Conservation (phyloP, 1,140 invertebrate genomes). For the Solenopsis invicta region DNA sequence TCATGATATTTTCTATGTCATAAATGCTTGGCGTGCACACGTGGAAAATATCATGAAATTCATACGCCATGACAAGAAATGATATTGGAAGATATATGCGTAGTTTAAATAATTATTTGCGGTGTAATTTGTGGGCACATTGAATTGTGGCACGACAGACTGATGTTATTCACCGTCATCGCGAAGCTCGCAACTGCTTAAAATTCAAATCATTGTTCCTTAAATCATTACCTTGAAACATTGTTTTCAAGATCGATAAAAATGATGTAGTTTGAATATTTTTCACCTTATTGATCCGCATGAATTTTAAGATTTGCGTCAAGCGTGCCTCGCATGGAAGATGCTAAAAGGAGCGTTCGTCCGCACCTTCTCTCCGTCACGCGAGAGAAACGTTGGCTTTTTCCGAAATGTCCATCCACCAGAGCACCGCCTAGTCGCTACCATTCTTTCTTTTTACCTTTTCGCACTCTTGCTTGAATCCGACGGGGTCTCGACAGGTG, state of each 20-base stretch:
- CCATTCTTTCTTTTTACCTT: slow-evolving; percentile 41
- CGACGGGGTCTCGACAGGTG: neutral
- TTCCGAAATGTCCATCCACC: neutral
- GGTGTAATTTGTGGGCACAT: neutral
- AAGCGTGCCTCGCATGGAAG: neutral
- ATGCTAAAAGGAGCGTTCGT: slow-evolving; percentile 24
- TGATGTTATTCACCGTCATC: neutral
- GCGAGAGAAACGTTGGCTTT: slow-evolving; percentile 24
- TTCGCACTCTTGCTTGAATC: slow-evolving; percentile 24
- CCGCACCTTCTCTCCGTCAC: slow-evolving; percentile 24
- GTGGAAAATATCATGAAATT: neutral
- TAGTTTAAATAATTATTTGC: neutral
- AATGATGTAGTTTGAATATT: neutral
- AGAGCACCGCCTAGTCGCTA: slow-evolving; percentile 42
- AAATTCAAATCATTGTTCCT: neutral
- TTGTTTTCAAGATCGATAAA: neutral
- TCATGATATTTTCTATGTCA: neutral
- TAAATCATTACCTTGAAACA: neutral
- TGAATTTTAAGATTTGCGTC: neutral
- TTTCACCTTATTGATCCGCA: neutral
- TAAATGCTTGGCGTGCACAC: neutral
- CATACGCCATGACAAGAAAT: neutral
- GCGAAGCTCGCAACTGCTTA: neutral
- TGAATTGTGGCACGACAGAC: neutral
- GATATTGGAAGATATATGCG: neutral